These are phyloP conservation scores for Melanostoma mellinum DNA, from an alignment of 2,888 invertebrate genomes.

Conservation along the genomic window DNA sequence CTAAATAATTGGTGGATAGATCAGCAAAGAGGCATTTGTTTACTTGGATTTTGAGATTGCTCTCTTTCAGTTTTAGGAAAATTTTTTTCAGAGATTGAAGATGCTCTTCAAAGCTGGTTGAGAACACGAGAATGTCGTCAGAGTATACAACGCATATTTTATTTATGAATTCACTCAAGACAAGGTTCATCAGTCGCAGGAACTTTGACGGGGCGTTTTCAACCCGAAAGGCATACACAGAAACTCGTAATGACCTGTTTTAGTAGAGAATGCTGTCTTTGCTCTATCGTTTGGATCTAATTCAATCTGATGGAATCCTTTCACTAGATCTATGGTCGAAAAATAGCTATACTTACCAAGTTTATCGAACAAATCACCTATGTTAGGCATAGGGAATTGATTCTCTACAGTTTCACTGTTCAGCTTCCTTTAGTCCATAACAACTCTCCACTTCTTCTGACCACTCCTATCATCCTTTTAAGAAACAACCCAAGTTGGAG, in stretches of 20 bases:
- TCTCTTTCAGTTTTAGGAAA: constrained; percentile 2
- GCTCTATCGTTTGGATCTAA: constrained; percentile 11
- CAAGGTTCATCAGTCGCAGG: constrained; percentile 75
- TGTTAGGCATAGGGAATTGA: constrained; percentile 1
- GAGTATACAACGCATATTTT: constrained; percentile 71
- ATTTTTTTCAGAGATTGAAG: background rate
- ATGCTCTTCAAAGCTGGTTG: background rate
- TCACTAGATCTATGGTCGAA: background rate
- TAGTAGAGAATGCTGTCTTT: constrained; percentile 33
- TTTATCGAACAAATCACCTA: background rate
- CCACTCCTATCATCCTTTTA: constrained; percentile 57
- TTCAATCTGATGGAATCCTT: constrained; percentile 13
- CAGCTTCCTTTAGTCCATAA: constrained; percentile 1
- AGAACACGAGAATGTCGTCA: constrained; percentile 72
- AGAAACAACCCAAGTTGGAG: constrained; percentile 69
- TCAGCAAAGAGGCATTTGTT: constrained; percentile 12
- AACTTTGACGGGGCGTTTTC: constrained; percentile 30
- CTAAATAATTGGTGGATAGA: constrained; percentile 12
- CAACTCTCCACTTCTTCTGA: constrained; percentile 38
- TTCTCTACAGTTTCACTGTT: constrained; percentile 1
- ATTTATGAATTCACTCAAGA: constrained; percentile 68
- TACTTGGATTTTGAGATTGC: background rate
- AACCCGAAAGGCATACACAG: constrained; percentile 23
- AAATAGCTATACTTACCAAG: background rate
- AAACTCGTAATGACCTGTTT: constrained; percentile 29